Evolutionary conservation across 2,888 invertebrate genomes (phyloP), one percentile per base, ranked within the genome.

Genomic region (Polydrusus pterygomalis): DNA sequence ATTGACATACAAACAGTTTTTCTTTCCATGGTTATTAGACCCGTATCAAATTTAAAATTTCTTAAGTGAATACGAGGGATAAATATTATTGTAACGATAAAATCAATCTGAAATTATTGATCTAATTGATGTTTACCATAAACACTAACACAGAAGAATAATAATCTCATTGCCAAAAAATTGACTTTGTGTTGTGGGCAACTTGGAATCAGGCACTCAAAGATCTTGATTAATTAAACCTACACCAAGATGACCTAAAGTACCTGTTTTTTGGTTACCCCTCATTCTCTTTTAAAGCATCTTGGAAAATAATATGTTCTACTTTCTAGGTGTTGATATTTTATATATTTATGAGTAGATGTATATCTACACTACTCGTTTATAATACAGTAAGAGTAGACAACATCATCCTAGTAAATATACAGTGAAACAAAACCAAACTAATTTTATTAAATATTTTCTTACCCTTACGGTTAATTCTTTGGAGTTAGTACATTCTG

Each of bases 171-270:
- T 1, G 7, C 8, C 2, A 34, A 6, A 34, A 34, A 34, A 34
- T 5, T 34, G 34, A 9, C 8, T 34, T 8, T 6, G 34, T 10
- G 34, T 9, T 7, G 5, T 43, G 10, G 6, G 43, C 6, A n/a
- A 43, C 8, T 47, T 47, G 6, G 9, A 15, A 47, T 47, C 17
- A 47, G 17, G 47, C 17, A 47, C 47, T 17, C 17, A 2, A 47
- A 47, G 17, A 47, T 17, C 47, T 15, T 47, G 47, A 17, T 43
- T 17, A 47, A 17, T 47, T 47, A 47, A 47, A 47, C n/a, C 9
- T 47, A 47, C 15, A 47, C 17, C 47, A 47, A 47, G 47, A n/a
- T 47, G 47, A 47, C n/a, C 47, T 17, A 47, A 43, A 47, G 47
- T 47, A 17, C 17, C 47, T 47, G 17, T 47, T 47, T 15, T 7